Evolutionary conservation across 2,113 vertebrate species (phyloP), one percentile per base, ranked within the genome.

Genomic region (Hiodon alosoides): DNA sequence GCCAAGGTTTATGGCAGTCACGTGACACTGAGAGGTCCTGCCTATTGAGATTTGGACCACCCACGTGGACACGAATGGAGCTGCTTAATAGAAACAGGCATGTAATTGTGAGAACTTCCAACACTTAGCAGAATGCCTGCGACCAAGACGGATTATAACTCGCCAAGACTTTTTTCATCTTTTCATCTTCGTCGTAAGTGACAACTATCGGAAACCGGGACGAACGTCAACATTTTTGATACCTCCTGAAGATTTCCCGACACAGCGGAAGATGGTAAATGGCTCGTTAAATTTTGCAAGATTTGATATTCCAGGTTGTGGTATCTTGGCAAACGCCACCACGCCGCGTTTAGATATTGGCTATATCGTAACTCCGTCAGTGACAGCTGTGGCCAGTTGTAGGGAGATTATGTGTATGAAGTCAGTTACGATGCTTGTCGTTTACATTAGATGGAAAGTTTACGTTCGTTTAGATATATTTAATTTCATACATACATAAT

Each of bases 41-140:
- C 89, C 88, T 91, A 88, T 91, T 90, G 89, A 89, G 84, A 89
- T 83, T 83, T 86, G 87, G 93, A 94, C 93, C 94, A 95, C 94
- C 94, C 94, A 94, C 90, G 83, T 87, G 84, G 92, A 89, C 85
- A 90, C 87, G 91, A 92, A 17, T 91, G 91, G 89, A 90, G 86
- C 88, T 90, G 88, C 91, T 91, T 93, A 93, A 93, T 91, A 93
- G 91, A 87, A 93, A 91, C 92, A 93, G 90, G 88, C 92, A 87
- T 87, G 93, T 90, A 92, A 93, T 93, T 92, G 93, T 86, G 89
- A 92, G 87, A 83, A 83, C 87, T 88, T 85, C 87, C 88, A 84
- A 90, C 90, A 87, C 90, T 90, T 89, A 81, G 85, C 89, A 88
- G 87, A 89, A 89, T 90, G 91, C 86, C 86, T 85, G 88, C 88